phyloP scores from a whole-genome alignment of 2,888 invertebrate species.

The Craniophora ligustri region DNA sequence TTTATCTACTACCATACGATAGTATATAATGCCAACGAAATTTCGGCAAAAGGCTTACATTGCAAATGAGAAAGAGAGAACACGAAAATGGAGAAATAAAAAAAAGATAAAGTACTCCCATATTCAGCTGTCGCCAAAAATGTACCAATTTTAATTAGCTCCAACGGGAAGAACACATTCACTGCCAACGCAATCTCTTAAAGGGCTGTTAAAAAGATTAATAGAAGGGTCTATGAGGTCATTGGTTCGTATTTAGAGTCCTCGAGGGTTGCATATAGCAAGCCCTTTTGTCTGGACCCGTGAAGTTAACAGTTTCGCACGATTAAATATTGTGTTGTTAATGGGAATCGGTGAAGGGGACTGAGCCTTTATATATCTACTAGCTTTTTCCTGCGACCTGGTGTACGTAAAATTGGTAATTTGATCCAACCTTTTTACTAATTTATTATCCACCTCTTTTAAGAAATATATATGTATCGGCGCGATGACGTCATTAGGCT shows the following conservation, averaged over 20 bases:
- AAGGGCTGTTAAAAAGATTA: conserved; percentile 80
- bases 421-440: too few species aligned
- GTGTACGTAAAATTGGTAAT: too few species aligned
- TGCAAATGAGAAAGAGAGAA: not conserved
- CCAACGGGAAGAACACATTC: conserved; percentile 56
- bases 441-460: too few species aligned
- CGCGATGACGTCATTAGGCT: too few species aligned
- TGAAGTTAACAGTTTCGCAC: conserved; percentile 50
- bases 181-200: conserved; percentile 51
- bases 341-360: conserved; percentile 36
- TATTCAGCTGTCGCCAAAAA: conserved; percentile 25
- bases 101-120: not conserved
- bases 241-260: conserved; percentile 77
- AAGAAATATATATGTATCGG: too few species aligned
- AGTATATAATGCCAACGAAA: not conserved
- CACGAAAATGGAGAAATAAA: not conserved
- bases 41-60: not conserved
- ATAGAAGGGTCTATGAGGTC: conserved; percentile 74
- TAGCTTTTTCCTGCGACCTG: too few species aligned
- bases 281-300: conserved; percentile 53
- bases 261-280: conserved; percentile 68
- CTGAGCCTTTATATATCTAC: conserved; percentile 25
- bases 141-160: conserved; percentile 66
- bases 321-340: conserved; percentile 53
- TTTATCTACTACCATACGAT: too few species aligned